Base-by-base conservation (phyloP, 2,888 invertebrate genomes). In the Polietes domitor region DNA sequence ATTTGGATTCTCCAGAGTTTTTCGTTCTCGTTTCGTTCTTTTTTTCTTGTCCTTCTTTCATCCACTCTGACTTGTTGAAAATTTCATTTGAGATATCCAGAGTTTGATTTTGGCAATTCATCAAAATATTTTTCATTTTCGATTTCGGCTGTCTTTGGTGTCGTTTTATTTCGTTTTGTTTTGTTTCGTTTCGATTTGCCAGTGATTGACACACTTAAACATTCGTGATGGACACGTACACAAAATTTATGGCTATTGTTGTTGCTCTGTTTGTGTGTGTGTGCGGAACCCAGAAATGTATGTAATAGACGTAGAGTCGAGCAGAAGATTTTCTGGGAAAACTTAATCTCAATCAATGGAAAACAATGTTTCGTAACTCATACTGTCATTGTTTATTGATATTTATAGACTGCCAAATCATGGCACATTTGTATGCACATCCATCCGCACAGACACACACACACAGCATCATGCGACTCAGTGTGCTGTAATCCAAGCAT, bases 381-480 rank as follows among this genome's bases (percentile, higher is more conserved):
- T 73, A 15, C 65, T 55, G 41, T 63, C 58, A 24, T 53, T 21
- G 21, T 19, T 53, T 71, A 37, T 78, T 37, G 72, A 72, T 78
- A 72, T 63, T 77, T 58, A 77, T 77, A 71, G 77, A 77, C 61
- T 71, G 19, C 15, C 50, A 61, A 71, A 61, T 71, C 32, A 19
- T 47, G 15, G 58, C 24, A 32, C 47, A 70, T 58, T 50, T 26
- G 17, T 37, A 58, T 58, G 55, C 32, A 43, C 43, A 68, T 41
- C 43, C 32, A 68, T 15, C 32, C 15, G 37, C 28, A 65, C 32
- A 50, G 9, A 53, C 28, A 55, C 53, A 53, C 32, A 75, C 19
- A 37, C 28, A 43, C 43, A 37, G 15, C 19, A 65, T 43, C 4
- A 9, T 9, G 9, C 10, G 12, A 10, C 10, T 37, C 1, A 10